A percentile compares a stretch with the other conserved stretches of the same genome.
Evolutionary conservation across 2,797 vertebrate genomes (phyloP).

Genomic region (Pygocentrus nattereri): DNA sequence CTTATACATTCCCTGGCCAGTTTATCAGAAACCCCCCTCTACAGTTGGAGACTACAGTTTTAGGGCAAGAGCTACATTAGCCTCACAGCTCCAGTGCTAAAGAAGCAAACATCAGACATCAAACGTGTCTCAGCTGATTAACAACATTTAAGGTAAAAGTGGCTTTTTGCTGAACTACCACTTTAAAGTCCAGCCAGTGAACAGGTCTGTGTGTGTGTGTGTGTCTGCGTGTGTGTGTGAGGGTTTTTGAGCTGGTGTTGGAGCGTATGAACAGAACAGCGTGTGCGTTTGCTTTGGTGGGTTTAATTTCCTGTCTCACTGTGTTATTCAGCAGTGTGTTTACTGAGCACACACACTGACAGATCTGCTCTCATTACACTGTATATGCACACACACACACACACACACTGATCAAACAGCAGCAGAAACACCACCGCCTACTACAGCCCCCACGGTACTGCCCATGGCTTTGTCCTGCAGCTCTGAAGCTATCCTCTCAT

Average conservation of each 20-base stretch:
- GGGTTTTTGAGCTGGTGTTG: slow-evolving; percentile 34
- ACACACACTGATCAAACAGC: not conserved
- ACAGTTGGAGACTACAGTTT: no score
- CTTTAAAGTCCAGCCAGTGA: not conserved
- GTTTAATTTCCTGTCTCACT: slow-evolving; percentile 60
- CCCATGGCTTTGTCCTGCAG: not conserved
- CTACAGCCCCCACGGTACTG: not conserved
- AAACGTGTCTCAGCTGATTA: no score
- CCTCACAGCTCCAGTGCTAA: no score
- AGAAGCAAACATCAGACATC: no score
- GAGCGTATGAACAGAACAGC: slow-evolving; percentile 10
- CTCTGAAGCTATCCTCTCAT: not conserved
- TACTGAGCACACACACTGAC: slow-evolving; percentile 26
- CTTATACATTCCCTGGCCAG: no score
- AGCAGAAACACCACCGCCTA: not conserved
- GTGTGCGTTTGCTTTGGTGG: slow-evolving; percentile 48
- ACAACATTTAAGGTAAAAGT: no score
- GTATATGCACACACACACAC: slow-evolving; percentile 20
- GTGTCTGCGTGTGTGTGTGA: slow-evolving; percentile 19
- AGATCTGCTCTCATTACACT: slow-evolving; percentile 39
- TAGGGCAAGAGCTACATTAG: no score
- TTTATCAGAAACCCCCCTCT: no score
- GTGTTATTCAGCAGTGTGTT: slow-evolving; percentile 32
- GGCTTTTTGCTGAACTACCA: not conserved
- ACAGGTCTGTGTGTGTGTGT: slow-evolving; percentile 9